These are phyloP conservation scores for Polypterus bichir DNA, from an alignment of 2,113 vertebrate genomes.

Conservation along the genomic window DNA sequence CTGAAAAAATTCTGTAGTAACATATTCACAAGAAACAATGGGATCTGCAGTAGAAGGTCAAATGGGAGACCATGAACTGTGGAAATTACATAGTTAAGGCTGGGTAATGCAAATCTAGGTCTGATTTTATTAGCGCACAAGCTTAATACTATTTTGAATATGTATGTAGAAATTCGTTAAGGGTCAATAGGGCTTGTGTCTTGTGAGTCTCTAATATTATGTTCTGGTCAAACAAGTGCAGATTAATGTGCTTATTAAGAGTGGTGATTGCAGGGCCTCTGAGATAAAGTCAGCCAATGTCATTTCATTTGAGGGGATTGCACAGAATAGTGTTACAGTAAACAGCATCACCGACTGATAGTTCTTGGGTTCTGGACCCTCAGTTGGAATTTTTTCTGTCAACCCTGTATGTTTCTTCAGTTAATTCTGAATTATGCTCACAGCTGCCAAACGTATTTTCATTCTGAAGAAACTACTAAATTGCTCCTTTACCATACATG, in stretches of 20 bases:
- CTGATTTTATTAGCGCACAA: background rate
- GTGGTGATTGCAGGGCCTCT: background rate
- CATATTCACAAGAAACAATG: background rate
- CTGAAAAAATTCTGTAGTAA: background rate
- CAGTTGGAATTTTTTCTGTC: too few relatives aligned
- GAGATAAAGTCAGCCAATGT: background rate
- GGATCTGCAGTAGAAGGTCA: background rate
- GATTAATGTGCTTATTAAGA: background rate
- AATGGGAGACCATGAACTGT: background rate
- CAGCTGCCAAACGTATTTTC: too few relatives aligned
- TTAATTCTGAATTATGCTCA: too few relatives aligned
- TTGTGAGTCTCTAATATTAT: slow-evolving; percentile 1
- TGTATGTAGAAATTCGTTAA: background rate
- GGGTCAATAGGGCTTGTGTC: background rate
- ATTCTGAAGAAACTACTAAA: too few relatives aligned
- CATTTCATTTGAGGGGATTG: too few relatives aligned
- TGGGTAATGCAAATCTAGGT: background rate
- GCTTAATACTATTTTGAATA: background rate
- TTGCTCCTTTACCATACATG: too few relatives aligned
- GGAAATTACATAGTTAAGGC: background rate
- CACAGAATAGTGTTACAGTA: too few relatives aligned
- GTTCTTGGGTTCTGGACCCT: too few relatives aligned
- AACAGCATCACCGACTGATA: too few relatives aligned
- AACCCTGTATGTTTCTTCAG: too few relatives aligned
- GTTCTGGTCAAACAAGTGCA: background rate